Evolutionary conservation across 2,113 vertebrate species (phyloP), one percentile per base, ranked within the genome.

Genomic region (Microtus montanus): DNA sequence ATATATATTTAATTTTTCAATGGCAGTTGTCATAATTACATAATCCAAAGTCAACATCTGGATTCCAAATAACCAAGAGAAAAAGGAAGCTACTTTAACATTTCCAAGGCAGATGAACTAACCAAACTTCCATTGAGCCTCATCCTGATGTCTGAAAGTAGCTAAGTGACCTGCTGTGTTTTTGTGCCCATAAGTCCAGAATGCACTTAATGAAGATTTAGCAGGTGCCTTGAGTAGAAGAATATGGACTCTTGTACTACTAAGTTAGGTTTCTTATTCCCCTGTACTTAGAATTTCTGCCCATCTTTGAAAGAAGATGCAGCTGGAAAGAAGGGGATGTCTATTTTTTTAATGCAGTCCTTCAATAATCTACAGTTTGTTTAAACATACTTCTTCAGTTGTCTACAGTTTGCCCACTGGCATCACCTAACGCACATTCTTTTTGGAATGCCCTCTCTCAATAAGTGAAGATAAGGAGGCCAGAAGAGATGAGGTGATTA

Each of bases 41-140:
- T 44, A 83, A 85, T 47, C 17, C 82, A 93, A 95, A 89, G 35
- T 58, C 47, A 92, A 20, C 58, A 75, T 92, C 52, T 90, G 52
- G 3, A 77, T 87, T 90, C 38, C 33, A 78, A 89, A 38, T 73
- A 92, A 88, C 3, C 35, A 17, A 70, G 52, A 66, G 61, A 93
- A 68, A 93, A 17, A 47, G 1, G 20, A 10, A 52, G 44, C 7
- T 74, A 44, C 33, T 86, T 94, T 89, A 28, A 93, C 80, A 95
- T 85, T 1, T 1, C 26, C 30, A 26, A 74, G 82, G 0, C 35
- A 77, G 70, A 89, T 70, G 47, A 84, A 30, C 1, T 73, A 78
- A 91, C 66, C 66, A 88, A 92, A 90, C 24, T 17, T 2, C 77
- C 47, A 78, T 95, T 71, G 20, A 85, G 38, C 24, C 91, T 93